Evolutionary conservation across 2,888 invertebrate species (phyloP), one percentile per base, ranked within the genome.

Genomic region (Catocala fraxini): DNA sequence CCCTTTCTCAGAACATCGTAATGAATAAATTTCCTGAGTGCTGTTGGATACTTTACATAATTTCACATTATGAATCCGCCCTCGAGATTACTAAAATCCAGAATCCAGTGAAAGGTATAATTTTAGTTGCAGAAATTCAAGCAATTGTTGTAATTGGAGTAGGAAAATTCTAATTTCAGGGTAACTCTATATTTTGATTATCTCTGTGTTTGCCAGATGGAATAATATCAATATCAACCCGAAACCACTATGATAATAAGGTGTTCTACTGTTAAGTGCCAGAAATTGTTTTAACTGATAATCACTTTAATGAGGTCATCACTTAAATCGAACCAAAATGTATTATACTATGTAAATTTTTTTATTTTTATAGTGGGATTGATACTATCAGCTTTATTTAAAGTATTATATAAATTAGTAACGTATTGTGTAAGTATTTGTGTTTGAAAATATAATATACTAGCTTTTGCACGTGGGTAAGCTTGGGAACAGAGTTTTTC

Each of bases 21-120:
- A 75, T 75, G 75, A 75, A 75, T 78, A 75, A 72, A 78, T 78
- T 78, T 75, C 60, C 73, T 67, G 57, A 70, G 65, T 65, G 70
- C 73, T 75, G 75, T 75, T 69, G 66, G 65, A 65, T 61, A 75
- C 76, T 75, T 75, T 75, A 75, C 79, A 75, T 78, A 75, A 75
- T 75, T 75, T 75, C 65, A 72, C 56, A 72, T 75, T 75, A 75
- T 75, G 73, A 65, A 70, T 70, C 65, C 56, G 61, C 70, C 64
- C 64, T 63, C 46, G 76, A 70, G 76, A 75, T 63, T 60, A 72
- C 73, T 70, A 56, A 46, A 69, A 78, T 75, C 70, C 65, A 59
- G 63, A 67, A 60, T 75, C 45, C 43, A 64, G 48, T 61, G 56
- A 48, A 68, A 69, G 62, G 56, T 66, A 61, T 72, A 56, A 66